Conservation (phyloP, 2,888 invertebrate species). For the Herminia tarsipennalis region DNA sequence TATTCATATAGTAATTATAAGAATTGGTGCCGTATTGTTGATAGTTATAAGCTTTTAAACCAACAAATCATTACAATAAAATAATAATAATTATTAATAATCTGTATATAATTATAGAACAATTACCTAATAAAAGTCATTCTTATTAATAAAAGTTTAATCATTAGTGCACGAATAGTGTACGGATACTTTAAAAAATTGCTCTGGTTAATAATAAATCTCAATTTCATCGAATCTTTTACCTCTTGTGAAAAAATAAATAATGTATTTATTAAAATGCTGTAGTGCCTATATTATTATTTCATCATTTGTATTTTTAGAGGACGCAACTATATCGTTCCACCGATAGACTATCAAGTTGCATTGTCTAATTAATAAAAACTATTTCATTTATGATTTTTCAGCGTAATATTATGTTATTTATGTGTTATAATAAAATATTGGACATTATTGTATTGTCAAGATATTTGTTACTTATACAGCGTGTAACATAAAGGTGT, state of each 20-base stretch:
- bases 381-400: too few species aligned
- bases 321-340: too few species aligned
- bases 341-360: too few species aligned
- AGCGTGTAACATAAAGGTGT: too few species aligned
- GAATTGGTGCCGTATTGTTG: constrained; percentile 40
- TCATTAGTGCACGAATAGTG: neutral
- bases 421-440: too few species aligned
- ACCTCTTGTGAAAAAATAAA: neutral
- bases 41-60: constrained; percentile 26
- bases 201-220: too few species aligned
- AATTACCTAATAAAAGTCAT: neutral
- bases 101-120: constrained; percentile 4
- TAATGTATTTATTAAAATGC: neutral
- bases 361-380: too few species aligned
- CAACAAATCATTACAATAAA: constrained; percentile 5
- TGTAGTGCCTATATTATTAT: neutral
- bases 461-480: too few species aligned
- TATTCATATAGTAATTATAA: constrained; percentile 10
- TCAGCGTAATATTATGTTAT: too few species aligned
- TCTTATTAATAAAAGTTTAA: neutral
- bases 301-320: too few species aligned
- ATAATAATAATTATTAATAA: neutral
- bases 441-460: too few species aligned
- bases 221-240: constrained; percentile 2
- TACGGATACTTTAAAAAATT: too few species aligned